Evolutionary conservation across 2,888 invertebrate genomes (phyloP), one percentile per base, ranked within the genome.

Genomic region (Syrphus vitripennis): DNA sequence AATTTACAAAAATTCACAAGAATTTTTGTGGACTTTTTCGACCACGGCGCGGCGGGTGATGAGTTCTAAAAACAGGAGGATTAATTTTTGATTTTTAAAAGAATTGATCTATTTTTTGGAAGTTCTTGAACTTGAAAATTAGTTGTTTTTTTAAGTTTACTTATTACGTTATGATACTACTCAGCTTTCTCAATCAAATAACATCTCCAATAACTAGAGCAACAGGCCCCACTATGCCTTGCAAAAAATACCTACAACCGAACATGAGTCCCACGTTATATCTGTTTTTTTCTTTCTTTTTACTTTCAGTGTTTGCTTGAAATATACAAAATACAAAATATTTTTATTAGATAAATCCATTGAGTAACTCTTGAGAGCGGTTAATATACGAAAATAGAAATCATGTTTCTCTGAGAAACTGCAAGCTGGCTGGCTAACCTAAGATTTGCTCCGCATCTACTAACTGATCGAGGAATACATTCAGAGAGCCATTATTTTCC

Each of bases 321-420:
- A 45, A 63, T n/a, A n/a, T n/a, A 29, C 19, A 12, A 24, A 34
- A 34, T 12, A 14, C 1, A 34, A n/a, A 63, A 74, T 69, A 77
- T 72, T 29, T n/a, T n/a, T n/a, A n/a, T 57, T 12, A 34, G 1
- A 37, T 21, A 21, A 70, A 82, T 82, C 72, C 55, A 53, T 77
- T 86, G 84, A 82, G 77, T 48, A 86, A 74, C 61, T 65, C 40
- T 57, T 42, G 82, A 69, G 82, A 86, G 82, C 69, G 78, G 5
- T 45, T 61, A 31, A 19, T 19, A 21, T 74, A 63, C 63, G 0
- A 69, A 86, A 86, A 86, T 86, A 86, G 82, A 82, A 21, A 21
- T 31, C 21, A 10, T 67, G 40, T 61, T 57, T 74, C 74, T 80
- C 81, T 21, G 42, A 61, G 53, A 45, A 50, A 53, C 19, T 26